These are phyloP conservation scores for Lonchura striata DNA, from an alignment of 2,113 vertebrate species.

Conservation along the genomic window DNA sequence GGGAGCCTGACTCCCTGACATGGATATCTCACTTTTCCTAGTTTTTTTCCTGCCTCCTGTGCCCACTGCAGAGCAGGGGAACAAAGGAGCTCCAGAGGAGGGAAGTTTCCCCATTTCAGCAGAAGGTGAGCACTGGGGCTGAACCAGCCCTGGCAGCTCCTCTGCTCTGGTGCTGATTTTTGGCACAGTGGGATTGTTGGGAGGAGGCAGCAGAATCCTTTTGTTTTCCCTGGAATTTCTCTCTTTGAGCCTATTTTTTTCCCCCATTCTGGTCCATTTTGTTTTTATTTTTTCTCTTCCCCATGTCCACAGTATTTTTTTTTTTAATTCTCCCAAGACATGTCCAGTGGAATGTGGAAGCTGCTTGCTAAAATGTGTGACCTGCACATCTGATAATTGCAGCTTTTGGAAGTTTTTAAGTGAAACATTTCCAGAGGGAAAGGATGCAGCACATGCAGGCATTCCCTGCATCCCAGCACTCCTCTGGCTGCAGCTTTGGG, in stretches of 20 bases:
- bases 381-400: neutral
- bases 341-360: neutral
- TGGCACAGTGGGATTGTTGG: neutral
- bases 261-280: no score
- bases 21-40: neutral
- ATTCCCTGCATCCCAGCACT: neutral
- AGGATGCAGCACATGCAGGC: neutral
- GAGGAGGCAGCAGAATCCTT: neutral
- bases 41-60: neutral
- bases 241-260: no score
- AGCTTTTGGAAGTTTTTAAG: neutral
- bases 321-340: neutral
- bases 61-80: neutral
- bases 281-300: no score
- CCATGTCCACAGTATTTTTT: neutral
- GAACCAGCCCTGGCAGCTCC: neutral
- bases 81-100: neutral
- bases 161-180: neutral
- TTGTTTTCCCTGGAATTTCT: neutral
- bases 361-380: neutral
- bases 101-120: neutral
- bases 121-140: neutral
- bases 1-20: neutral
- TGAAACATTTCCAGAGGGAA: neutral
- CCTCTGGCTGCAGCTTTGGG: fast-evolving